A percentile compares a stretch with the other conserved stretches of the same genome.
phyloP scores from a whole-genome alignment of 2,797 vertebrate genomes.

The Cirrhinus mrigala region DNA sequence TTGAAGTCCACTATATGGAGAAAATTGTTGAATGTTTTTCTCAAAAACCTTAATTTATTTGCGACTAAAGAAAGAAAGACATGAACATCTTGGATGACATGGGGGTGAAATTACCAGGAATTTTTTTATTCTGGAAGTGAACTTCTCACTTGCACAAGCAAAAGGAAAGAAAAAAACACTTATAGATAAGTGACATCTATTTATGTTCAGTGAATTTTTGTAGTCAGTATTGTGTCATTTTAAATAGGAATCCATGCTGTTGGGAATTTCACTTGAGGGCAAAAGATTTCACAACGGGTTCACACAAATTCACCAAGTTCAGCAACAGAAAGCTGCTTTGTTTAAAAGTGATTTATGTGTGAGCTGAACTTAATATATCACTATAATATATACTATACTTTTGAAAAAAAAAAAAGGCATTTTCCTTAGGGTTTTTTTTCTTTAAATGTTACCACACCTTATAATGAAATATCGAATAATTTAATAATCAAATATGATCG shows the following conservation, averaged over 20 bases:
- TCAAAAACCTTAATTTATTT: too few relatives aligned
- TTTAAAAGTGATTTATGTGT: background rate
- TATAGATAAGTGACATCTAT: background rate
- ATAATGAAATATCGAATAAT: background rate
- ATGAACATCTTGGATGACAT: too few relatives aligned
- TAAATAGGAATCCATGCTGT: background rate
- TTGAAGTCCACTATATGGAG: too few relatives aligned
- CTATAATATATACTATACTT: too few relatives aligned
- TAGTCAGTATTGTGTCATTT: background rate
- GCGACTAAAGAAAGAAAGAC: too few relatives aligned
- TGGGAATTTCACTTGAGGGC: background rate
- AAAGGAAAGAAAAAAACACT: background rate
- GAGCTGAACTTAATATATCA: background rate
- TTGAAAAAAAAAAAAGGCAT: background rate
- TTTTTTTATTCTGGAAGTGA: too few relatives aligned
- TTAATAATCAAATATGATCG: background rate
- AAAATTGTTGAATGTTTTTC: too few relatives aligned
- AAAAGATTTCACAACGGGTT: background rate
- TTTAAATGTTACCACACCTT: background rate
- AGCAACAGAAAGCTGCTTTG: background rate
- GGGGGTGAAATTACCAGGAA: too few relatives aligned
- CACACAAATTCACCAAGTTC: background rate
- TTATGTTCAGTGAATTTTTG: background rate
- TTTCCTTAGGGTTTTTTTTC: background rate
- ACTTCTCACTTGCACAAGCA: background rate